A percentile compares a stretch with the other conserved stretches of the same genome.
Conservation (phyloP, 2,797 vertebrate species). For the Acridotheres tristis region DNA sequence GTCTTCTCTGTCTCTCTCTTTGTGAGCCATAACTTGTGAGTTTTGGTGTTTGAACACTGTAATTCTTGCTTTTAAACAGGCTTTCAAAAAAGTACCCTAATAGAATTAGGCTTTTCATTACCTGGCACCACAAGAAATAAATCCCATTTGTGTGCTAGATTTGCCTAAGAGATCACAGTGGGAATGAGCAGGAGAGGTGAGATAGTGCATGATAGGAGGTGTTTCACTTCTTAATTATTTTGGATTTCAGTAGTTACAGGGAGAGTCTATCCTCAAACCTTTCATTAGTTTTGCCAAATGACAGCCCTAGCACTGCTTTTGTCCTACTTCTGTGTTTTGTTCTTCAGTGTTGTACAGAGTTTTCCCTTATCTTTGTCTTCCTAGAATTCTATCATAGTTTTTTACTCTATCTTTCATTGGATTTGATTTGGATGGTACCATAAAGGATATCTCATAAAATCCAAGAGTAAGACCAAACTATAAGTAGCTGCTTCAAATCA, state of each 20-base stretch:
- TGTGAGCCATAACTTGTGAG: background rate
- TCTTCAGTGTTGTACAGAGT: background rate
- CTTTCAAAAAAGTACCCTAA: background rate
- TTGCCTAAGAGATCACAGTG: background rate
- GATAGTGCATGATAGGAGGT: background rate
- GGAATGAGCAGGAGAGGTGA: background rate
- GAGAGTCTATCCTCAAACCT: background rate
- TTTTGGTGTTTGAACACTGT: background rate
- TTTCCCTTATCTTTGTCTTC: background rate
- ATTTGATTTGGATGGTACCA: background rate
- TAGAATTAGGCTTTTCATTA: background rate
- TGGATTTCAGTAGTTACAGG: background rate
- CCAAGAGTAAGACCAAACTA: background rate
- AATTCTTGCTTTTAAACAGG: background rate
- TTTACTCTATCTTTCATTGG: background rate
- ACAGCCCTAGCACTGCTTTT: background rate
- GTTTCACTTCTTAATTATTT: constrained; percentile 1
- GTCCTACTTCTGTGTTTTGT: background rate
- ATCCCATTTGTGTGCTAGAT: background rate
- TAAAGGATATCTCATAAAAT: background rate
- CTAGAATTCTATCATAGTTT: background rate
- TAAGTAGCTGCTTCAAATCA: background rate
- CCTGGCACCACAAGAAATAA: background rate
- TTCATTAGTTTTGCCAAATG: constrained; percentile 21
- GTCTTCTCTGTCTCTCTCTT: background rate